Base-by-base conservation (phyloP, 30 jellyfish, hydroid and myxozoan genomes). In the Aurelia sp. region DNA sequence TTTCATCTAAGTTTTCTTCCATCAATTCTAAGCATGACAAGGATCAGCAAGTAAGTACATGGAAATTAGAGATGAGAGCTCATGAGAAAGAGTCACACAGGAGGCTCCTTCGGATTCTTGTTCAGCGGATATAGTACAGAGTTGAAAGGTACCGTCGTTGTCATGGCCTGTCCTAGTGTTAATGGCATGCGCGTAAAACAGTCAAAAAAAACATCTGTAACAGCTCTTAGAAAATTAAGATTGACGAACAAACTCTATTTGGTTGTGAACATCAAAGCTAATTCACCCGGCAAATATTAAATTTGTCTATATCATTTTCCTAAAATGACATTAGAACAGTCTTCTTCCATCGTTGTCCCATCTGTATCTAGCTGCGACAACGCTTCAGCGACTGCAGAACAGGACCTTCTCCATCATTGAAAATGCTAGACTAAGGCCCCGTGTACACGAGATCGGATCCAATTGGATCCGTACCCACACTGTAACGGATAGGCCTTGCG, bases 121-220 rank as follows among this genome's bases (percentile, higher is more conserved):
- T 75, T 51, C 58, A 55, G 74, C n/a, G n/a, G 86, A 75, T 75
- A 55, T 51, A 33, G 86, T 48, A 72, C 86, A 75, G 86, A 75
- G 86, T 65, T 50, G 52, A 80, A 80, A 65, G 90, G 40, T 13
- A 67, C 90, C 90, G 90, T 80, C 74, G 13, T 22, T 44, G 77
- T 80, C 16, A 61, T 65, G 51, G 74, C 81, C 81, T 44, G 72
- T 61, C 53, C 51, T 44, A 64, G 78, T 80, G 90, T 67, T 80
- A 67, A 80, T 80, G 65, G 41, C 64, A 80, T 80, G 90, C 90
- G 90, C 90, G 90, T 75, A 80, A 80, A 80, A 80, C 48, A 71
- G n/a, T 47, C 21, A 33, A 67, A 20, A 52, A 52, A 74, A 52
- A 64, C 90, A 80, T 80, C 90, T 80, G 90, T 58, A 63, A 75